These are phyloP conservation scores for Clarias fuscus DNA, from an alignment of 2,797 vertebrate genomes.

Conservation along the genomic window DNA sequence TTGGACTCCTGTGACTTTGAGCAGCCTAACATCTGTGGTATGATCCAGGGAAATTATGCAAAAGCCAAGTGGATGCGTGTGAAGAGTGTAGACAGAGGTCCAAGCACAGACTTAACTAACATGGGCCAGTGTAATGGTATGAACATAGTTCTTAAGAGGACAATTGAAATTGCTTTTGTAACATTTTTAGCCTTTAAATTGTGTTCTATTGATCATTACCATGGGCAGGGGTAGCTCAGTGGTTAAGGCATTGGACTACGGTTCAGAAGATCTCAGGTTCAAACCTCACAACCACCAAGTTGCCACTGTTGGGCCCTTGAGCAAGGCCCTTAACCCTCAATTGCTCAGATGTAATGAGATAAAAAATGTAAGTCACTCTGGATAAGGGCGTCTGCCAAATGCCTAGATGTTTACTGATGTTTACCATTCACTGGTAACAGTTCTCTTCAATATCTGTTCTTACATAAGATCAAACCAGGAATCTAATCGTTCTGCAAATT, in stretches of 20 bases:
- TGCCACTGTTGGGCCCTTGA: no score
- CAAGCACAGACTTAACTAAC: constrained; percentile 77
- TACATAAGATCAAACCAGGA: neutral
- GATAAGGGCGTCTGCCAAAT: no score
- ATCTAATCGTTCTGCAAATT: neutral
- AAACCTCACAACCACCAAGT: no score
- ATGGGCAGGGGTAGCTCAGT: no score
- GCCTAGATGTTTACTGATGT: no score
- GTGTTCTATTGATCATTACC: neutral
- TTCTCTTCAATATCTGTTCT: neutral
- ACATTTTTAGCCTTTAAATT: neutral
- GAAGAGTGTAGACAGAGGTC: constrained; percentile 67
- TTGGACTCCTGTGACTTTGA: constrained; percentile 89
- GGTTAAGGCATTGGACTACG: no score
- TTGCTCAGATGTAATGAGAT: no score
- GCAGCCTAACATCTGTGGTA: constrained; percentile 84
- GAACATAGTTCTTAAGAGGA: neutral
- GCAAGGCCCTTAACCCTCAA: no score
- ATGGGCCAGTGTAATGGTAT: constrained; percentile 83
- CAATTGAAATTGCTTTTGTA: neutral
- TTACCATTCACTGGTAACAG: constrained; percentile 13
- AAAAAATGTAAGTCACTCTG: no score
- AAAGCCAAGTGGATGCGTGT: constrained; percentile 73
- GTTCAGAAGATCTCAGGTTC: no score
- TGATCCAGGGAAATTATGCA: constrained; percentile 80